Base-by-base conservation (phyloP, 2,797 vertebrate species). In the Malacoraja senta region DNA sequence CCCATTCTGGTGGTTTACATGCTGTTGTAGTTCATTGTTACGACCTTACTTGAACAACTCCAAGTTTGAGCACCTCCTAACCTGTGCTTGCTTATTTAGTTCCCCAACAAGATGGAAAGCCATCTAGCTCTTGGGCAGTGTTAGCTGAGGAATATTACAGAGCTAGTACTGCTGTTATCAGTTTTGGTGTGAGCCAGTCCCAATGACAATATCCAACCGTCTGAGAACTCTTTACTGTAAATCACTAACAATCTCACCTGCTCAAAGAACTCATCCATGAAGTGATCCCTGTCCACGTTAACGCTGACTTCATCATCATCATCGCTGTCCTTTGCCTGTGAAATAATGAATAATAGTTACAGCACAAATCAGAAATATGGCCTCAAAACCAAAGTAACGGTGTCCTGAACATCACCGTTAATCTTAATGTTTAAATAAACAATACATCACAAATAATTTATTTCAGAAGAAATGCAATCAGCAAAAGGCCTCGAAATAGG, bases 191-290 rank as follows among this genome's bases (percentile, higher is more conserved):
- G 63, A n/a, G 7, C 26, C 13, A 13, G 53, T n/a, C 61, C 13
- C 1, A 65, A 32, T n/a, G 29, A 8, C n/a, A 86, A 63, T 15
- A 6, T 65, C 13, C 61, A 86, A 19, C 63, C 29, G 17, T 86
- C n/a, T 63, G 58, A 58, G 44, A 53, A 53, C 44, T 53, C 44
- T 6, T 53, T 53, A 3, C 44, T 53, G 44, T 53, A 53, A 53
- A 53, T 53, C 44, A 53, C 44, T 53, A 80, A 19, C 94, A 2
- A 83, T 94, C 96, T 94, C 96, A 99, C 98, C 98, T 99, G 98
- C 94, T 99, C 98, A 61, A 99, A 99, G 97, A 99, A 99, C 95
- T 99, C 98, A 0, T 99, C 98, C 98, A 99, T 99, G 93, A 99
- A 99, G 94, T 96, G 96, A 86, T 97, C 98, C 94, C 98, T 97